These are phyloP conservation scores for Cordilura impudica DNA, from an alignment of 2,888 invertebrate species.

Conservation along the genomic window DNA sequence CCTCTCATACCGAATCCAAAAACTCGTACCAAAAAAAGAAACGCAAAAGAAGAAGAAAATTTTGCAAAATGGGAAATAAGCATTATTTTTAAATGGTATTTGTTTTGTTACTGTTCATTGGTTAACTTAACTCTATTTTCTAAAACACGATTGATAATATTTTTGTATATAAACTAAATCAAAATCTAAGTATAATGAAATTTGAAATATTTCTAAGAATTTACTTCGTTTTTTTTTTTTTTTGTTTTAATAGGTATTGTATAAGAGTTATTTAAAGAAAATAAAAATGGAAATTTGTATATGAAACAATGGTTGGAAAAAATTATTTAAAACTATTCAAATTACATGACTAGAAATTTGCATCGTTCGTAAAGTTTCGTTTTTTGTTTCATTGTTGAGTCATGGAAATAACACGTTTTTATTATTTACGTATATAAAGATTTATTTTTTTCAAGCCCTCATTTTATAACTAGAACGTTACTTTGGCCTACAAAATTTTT, in stretches of 20 bases:
- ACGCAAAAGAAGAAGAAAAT: slow-evolving; percentile 45
- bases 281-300: slow-evolving; percentile 1
- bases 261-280: slow-evolving; percentile 19
- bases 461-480: too few relatives aligned
- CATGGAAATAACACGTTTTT: too few relatives aligned
- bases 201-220: slow-evolving; percentile 3
- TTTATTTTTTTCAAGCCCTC: too few relatives aligned
- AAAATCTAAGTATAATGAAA: neutral
- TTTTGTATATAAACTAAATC: slow-evolving; percentile 4
- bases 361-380: too few relatives aligned
- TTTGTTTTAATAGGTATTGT: slow-evolving; percentile 17
- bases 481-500: too few relatives aligned
- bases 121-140: slow-evolving; percentile 3
- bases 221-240: neutral
- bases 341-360: too few relatives aligned
- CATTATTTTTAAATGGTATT: slow-evolving; percentile 51
- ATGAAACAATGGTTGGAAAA: too few relatives aligned
- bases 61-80: slow-evolving; percentile 54
- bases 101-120: neutral
- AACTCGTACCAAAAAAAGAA: slow-evolving; percentile 49
- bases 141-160: slow-evolving; percentile 6
- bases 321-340: too few relatives aligned
- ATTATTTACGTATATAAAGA: too few relatives aligned
- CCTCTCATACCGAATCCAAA: slow-evolving; percentile 41
- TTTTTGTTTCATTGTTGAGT: too few relatives aligned